A percentile compares a stretch with the other conserved stretches of the same genome.
Conservation (phyloP, 2,113 vertebrate species). For the Carettochelys insculpta region DNA sequence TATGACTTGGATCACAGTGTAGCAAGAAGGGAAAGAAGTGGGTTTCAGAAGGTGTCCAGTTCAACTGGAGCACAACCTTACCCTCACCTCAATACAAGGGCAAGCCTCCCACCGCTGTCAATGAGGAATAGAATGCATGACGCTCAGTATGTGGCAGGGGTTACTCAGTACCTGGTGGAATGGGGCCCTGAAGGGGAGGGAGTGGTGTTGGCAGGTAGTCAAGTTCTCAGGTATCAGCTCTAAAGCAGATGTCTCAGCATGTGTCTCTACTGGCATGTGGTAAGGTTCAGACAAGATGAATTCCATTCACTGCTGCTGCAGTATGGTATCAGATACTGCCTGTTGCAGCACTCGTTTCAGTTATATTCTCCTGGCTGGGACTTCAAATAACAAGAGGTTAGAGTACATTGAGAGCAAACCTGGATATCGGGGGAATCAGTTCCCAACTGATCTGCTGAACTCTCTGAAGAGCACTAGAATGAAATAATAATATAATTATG, state of each 20-base stretch:
- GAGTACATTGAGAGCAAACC: conserved; percentile 6
- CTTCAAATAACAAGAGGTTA: not conserved
- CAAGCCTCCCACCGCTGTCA: not conserved
- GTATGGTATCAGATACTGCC: conserved; percentile 12
- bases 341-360: conserved; percentile 43
- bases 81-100: not conserved
- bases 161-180: not conserved
- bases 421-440: rapidly evolving
- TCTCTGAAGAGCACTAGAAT: not conserved
- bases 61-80: not conserved
- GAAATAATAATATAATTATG: not conserved
- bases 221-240: conserved; percentile 29
- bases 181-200: not conserved
- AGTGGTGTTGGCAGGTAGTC: not conserved
- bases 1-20: not conserved
- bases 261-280: conserved; percentile 11
- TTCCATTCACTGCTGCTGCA: not conserved
- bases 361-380: not conserved
- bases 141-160: not conserved
- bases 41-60: not conserved
- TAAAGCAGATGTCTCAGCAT: conserved; percentile 40
- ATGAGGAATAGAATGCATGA: not conserved
- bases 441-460: not conserved
- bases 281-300: conserved; percentile 50
- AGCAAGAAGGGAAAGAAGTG: not conserved